Percentiles rank a stretch among this genome's conserved stretches.
phyloP scores from a whole-genome alignment of 2,113 vertebrate species.

The Xyliphius kryptos region DNA sequence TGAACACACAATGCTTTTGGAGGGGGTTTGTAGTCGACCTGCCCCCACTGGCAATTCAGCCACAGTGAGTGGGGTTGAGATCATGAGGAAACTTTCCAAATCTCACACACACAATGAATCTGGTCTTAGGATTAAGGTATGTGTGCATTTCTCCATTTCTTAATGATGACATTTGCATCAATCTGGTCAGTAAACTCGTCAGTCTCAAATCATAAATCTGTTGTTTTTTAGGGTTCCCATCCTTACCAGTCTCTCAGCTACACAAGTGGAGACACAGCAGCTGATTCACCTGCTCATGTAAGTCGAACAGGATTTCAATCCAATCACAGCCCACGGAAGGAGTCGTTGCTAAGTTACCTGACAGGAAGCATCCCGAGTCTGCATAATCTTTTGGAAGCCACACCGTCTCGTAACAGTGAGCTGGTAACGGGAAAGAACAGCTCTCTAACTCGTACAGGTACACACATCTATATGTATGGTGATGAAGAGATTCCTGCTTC shows the following conservation, averaged over 20 bases:
- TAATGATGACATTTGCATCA: background rate
- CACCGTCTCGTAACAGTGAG: conserved; percentile 76
- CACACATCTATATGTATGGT: conserved; percentile 44
- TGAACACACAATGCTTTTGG: conserved; percentile 94
- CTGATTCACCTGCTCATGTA: conserved; percentile 88
- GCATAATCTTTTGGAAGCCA: conserved; percentile 91
- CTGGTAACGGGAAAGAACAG: conserved; percentile 74
- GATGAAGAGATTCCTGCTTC: too few species aligned
- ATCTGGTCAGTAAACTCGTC: background rate
- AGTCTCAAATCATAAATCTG: background rate
- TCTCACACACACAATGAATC: conserved; percentile 90
- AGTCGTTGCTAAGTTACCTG: conserved; percentile 91
- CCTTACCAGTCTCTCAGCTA: conserved; percentile 96
- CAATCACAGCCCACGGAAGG: conserved; percentile 91
- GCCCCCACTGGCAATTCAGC: conserved; percentile 78
- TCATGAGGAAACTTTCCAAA: conserved; percentile 97
- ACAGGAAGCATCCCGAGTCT: conserved; percentile 94
- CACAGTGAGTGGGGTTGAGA: conserved; percentile 90
- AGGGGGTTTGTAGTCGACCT: conserved; percentile 78
- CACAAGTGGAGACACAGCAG: conserved; percentile 92
- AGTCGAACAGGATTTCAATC: conserved; percentile 70
- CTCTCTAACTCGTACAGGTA: conserved; percentile 86
- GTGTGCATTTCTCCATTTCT: conserved; percentile 2
- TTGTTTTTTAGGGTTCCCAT: conserved; percentile 77
- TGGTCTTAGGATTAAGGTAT: conserved; percentile 90